Evolutionary conservation across 2,797 vertebrate genomes (phyloP).

Genomic region (Oryzias sinensis): DNA sequence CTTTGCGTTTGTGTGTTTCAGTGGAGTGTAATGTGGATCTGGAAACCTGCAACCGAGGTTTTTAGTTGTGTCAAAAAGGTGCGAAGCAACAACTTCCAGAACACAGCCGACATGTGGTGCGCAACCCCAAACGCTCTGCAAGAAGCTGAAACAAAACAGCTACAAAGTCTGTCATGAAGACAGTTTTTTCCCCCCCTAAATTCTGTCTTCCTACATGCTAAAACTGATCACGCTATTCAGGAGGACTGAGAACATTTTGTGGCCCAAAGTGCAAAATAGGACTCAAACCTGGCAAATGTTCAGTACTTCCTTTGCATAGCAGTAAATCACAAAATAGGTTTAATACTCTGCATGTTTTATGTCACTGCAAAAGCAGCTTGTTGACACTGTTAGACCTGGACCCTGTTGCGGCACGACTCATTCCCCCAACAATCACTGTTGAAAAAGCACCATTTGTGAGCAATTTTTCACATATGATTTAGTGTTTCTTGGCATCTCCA

Average conservation of each 20-base stretch:
- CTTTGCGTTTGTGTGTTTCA: slow-evolving; percentile 1
- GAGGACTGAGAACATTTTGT: slow-evolving; percentile 12
- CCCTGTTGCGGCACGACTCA: slow-evolving; percentile 7
- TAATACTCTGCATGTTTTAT: slow-evolving; percentile 27
- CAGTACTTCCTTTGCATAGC: slow-evolving; percentile 24
- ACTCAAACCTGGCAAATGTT: slow-evolving; percentile 24
- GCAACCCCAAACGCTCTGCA: slow-evolving; percentile 15
- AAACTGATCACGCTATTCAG: slow-evolving; percentile 4
- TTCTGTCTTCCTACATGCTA: slow-evolving; percentile 10
- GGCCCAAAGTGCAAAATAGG: slow-evolving; percentile 14
- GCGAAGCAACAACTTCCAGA: slow-evolving; percentile 34
- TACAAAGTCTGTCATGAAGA: slow-evolving; percentile 28
- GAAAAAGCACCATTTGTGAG: slow-evolving; percentile 60
- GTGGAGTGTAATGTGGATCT: slow-evolving; percentile 15
- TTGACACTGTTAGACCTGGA: slow-evolving; percentile 29
- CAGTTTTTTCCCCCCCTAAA: background rate
- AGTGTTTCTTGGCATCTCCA: slow-evolving; percentile 52
- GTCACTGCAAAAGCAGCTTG: slow-evolving; percentile 19
- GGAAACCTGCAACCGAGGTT: slow-evolving; percentile 37
- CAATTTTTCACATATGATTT: slow-evolving; percentile 58
- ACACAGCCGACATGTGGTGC: slow-evolving; percentile 21
- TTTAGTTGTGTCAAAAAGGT: slow-evolving; percentile 26
- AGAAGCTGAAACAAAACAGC: slow-evolving; percentile 23
- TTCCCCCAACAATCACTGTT: slow-evolving; percentile 19
- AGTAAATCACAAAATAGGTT: slow-evolving; percentile 39